These are phyloP conservation scores for Macrosiphum euphorbiae DNA, from an alignment of 2,888 invertebrate species.

Conservation along the genomic window DNA sequence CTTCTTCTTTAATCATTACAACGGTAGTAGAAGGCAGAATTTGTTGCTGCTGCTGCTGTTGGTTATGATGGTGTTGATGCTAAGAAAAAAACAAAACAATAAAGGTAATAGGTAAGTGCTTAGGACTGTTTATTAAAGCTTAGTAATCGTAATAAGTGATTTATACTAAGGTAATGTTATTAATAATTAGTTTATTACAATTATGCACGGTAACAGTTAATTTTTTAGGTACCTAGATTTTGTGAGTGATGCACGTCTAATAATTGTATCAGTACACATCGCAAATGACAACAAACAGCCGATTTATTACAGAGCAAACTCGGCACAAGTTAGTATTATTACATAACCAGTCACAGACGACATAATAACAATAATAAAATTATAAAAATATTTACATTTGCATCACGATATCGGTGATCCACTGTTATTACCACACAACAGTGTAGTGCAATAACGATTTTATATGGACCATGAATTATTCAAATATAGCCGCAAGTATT, in stretches of 20 bases:
- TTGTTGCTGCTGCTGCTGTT: conserved; percentile 35
- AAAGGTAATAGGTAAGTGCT: not conserved
- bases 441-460: conserved; percentile 31
- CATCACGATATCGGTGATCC: not conserved
- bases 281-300: not conserved
- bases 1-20: conserved; percentile 55
- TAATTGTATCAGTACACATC: not conserved
- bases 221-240: not conserved
- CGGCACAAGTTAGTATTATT: not conserved
- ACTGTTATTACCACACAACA: conserved; percentile 8
- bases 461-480: conserved; percentile 36
- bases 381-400: not conserved
- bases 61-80: not conserved
- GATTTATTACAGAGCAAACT: conserved; percentile 19
- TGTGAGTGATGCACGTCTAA: not conserved
- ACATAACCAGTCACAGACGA: not conserved
- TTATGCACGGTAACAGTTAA: not conserved
- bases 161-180: not conserved
- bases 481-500: conserved; percentile 1
- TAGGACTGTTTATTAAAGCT: not conserved
- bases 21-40: conserved; percentile 34
- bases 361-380: conserved; percentile 24
- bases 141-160: not conserved
- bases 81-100: conserved; percentile 11
- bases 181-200: not conserved